Evolutionary conservation across 2,888 invertebrate species (phyloP), one percentile per base, ranked within the genome.

Genomic region (Microctonus brassicae): DNA sequence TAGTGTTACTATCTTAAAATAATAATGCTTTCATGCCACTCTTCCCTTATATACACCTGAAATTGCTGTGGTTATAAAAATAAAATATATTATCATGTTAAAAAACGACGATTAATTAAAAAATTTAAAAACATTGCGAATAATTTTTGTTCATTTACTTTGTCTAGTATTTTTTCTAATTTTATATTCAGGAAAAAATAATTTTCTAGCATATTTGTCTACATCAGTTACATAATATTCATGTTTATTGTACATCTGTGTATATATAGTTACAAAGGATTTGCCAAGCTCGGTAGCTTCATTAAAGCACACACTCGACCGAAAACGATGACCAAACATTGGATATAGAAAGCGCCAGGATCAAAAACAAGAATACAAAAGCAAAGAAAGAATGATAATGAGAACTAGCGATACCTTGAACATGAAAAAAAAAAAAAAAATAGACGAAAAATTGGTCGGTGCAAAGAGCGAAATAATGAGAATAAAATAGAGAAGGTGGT

Each of bases 261-360:
- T 53, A 20, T 20, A 53, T 53, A 24, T 10, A 10, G 2, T 79
- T 75, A 75, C 71, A 70, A 75, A 69, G 73, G 79, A 78, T 77
- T 73, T 73, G 73, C 76, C 75, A 73, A 66, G 72, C 60, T 72
- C 70, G 75, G 78, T 77, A 78, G 79, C 79, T 82, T 81, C 79
- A 80, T 81, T 80, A 81, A 81, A 80, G 77, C 74, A 76, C 39
- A 39, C 79, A 79, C 79, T 80, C 77, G 76, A 77, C 75, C 76
- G 74, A 74, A 73, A 74, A 39, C 39, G 39, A 39, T 39, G n/a
- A 39, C n/a, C 39, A 39, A 39, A 39, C 39, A 39, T 62, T 62
- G 36, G n/a, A 9, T 20, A 20, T 13, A 11, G 34, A 22, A 6
- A 22, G 62, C 62, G 36, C 3, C 17, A 26, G 24, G 11, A 34